Conservation (phyloP, 2,797 vertebrate genomes). For the Sternotherus odoratus region DNA sequence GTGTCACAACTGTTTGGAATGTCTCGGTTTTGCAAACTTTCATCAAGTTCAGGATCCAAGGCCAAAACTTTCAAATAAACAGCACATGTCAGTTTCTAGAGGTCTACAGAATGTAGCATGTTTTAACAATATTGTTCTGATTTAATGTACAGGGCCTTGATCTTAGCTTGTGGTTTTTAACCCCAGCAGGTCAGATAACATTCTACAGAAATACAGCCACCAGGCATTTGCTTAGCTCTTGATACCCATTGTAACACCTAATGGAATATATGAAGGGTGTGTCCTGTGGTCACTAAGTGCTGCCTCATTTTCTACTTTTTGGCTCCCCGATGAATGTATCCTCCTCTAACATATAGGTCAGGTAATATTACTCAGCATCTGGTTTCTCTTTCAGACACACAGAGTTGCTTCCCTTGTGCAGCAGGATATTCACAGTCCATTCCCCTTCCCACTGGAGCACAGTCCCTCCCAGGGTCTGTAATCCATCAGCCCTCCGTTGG, state of each 20-base stretch:
- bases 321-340: neutral
- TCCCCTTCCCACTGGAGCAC: fast-evolving
- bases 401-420: fast-evolving
- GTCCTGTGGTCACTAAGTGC: neutral
- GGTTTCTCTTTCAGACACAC: neutral
- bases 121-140: neutral
- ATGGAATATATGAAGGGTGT: neutral
- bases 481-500: neutral
- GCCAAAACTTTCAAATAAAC: neutral
- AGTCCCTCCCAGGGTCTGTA: too few relatives aligned
- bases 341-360: neutral
- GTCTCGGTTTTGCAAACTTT: neutral
- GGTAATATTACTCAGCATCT: neutral
- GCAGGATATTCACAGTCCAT: neutral
- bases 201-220: neutral
- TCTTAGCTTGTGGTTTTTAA: constrained; percentile 6
- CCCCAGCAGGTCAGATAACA: neutral
- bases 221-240: neutral
- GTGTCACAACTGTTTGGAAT: constrained; percentile 12
- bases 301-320: neutral
- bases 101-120: neutral
- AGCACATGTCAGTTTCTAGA: neutral
- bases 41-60: constrained; percentile 3
- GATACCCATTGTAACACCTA: neutral
- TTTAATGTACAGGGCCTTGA: neutral